Conservation (phyloP, 2,113 vertebrate genomes). For the Brachypodius melanocephalos region DNA sequence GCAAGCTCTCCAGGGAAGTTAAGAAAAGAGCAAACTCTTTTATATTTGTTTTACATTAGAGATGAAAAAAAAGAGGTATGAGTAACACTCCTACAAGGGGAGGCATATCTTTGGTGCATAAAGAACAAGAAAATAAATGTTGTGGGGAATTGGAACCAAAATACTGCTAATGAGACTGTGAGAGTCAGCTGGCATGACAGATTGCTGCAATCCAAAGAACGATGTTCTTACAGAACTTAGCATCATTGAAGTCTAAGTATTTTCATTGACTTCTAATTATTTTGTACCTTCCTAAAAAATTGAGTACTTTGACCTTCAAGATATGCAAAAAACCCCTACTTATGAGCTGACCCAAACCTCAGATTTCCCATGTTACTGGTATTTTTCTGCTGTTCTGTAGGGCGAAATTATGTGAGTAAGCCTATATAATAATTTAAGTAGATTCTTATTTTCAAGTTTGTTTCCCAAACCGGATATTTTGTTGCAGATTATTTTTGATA, state of each 20-base stretch:
- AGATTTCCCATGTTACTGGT: neutral
- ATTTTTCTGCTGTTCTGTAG: neutral
- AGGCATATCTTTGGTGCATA: neutral
- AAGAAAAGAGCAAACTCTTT: neutral
- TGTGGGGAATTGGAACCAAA: neutral
- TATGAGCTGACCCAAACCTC: neutral
- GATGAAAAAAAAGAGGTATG: neutral
- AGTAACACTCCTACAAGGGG: neutral
- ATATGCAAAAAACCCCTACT: neutral
- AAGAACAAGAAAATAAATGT: neutral
- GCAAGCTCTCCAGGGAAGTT: neutral
- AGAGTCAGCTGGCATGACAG: neutral
- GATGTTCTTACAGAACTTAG: neutral
- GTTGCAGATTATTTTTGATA: neutral
- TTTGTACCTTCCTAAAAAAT: neutral
- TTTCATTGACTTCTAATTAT: neutral
- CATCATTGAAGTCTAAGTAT: neutral
- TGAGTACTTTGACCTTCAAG: neutral
- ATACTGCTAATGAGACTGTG: neutral
- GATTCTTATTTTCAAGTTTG: neutral
- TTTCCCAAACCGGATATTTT: neutral
- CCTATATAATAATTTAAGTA: neutral
- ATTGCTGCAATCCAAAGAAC: neutral
- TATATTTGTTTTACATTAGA: neutral
- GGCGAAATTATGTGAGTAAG: neutral